phyloP scores from a whole-genome alignment of 2,113 vertebrate genomes.

The Pterocles burchelli region DNA sequence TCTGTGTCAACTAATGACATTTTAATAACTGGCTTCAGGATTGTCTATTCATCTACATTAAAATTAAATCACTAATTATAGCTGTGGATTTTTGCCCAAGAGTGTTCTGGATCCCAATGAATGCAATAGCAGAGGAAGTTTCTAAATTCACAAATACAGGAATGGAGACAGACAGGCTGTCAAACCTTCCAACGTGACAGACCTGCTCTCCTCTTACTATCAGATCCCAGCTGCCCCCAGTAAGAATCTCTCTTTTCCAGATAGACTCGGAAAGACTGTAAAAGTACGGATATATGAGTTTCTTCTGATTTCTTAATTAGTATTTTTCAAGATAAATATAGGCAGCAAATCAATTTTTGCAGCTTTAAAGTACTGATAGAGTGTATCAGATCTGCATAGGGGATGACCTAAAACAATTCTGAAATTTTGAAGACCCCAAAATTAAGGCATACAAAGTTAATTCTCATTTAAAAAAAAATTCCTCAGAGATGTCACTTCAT shows the following conservation, averaged over 20 bases:
- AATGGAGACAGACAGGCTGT: not conserved
- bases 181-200: not conserved
- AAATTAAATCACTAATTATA: constrained; percentile 66
- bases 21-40: constrained; percentile 64
- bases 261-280: not conserved
- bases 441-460: not conserved
- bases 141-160: not conserved
- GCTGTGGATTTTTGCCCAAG: constrained; percentile 45
- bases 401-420: not conserved
- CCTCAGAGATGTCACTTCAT: not conserved
- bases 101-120: constrained; percentile 10
- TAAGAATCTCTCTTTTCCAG: not conserved
- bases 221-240: rapidly evolving
- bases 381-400: not conserved
- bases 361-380: not conserved
- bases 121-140: not conserved
- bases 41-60: constrained; percentile 60
- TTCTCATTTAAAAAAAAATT: not conserved
- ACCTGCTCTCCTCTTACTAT: not conserved
- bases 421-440: not conserved
- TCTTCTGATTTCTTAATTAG: not conserved
- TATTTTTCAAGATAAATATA: not conserved
- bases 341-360: not conserved
- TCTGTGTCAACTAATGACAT: constrained; percentile 53
- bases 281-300: not conserved